Evolutionary conservation across 1,140 invertebrate species (phyloP).

Genomic region (Drosophila rhopaloa): DNA sequence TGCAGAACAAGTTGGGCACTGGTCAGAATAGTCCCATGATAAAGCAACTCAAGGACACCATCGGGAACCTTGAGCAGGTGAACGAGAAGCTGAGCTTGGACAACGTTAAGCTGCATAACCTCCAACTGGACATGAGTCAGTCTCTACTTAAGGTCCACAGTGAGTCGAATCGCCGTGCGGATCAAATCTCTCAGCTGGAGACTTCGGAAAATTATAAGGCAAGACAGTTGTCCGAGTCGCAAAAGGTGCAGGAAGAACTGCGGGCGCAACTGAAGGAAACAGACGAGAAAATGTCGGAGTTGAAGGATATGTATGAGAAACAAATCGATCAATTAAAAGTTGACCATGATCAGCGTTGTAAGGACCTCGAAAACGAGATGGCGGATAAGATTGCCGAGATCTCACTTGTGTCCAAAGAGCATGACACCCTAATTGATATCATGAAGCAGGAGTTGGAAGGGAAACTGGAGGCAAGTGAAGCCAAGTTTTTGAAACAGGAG

Average conservation of each 20-base stretch:
- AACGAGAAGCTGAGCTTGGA: conserved; percentile 52
- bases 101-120: conserved; percentile 19
- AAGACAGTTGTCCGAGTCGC: background rate
- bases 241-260: background rate
- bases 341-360: background rate
- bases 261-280: background rate
- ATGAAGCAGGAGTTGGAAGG: background rate
- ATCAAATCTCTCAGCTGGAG: background rate
- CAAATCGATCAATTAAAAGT: background rate
- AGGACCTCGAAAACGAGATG: background rate
- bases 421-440: too few species aligned
- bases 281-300: background rate
- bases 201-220: background rate
- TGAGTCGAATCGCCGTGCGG: background rate
- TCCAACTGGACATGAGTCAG: background rate
- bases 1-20: background rate
- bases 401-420: too few species aligned
- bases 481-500: background rate
- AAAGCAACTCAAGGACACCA: conserved; percentile 18
- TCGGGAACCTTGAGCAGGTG: conserved; percentile 39
- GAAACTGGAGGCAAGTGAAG: background rate
- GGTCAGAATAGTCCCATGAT: background rate
- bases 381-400: too few species aligned
- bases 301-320: background rate
- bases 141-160: background rate